Percentiles rank a stretch among this genome's conserved stretches.
Evolutionary conservation across 2,888 invertebrate species (phyloP).

Genomic region (Ypsolopha sequella): DNA sequence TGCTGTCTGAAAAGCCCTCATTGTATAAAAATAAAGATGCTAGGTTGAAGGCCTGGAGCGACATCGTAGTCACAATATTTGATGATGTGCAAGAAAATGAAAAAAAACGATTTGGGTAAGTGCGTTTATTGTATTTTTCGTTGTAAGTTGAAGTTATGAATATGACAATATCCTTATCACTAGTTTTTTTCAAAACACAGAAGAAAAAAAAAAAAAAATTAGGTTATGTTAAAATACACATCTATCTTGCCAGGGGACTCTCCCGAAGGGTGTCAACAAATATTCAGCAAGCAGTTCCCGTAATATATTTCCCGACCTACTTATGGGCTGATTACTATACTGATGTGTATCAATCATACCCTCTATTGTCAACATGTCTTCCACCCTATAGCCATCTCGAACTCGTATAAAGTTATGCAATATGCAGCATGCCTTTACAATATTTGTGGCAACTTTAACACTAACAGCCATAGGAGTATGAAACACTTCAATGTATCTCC

Average conservation of each 20-base stretch:
- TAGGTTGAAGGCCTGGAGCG: neutral
- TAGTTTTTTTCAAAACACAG: neutral
- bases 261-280: slow-evolving; percentile 1
- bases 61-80: slow-evolving; percentile 1
- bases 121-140: neutral
- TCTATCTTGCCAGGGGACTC: slow-evolving; percentile 3
- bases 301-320: neutral
- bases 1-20: neutral
- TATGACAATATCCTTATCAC: neutral
- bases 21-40: slow-evolving; percentile 4
- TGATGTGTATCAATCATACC: neutral
- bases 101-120: slow-evolving; percentile 1
- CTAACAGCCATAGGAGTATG: neutral
- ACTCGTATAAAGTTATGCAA: slow-evolving; percentile 5
- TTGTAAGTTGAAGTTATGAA: neutral
- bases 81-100: neutral
- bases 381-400: slow-evolving; percentile 3
- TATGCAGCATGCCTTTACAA: slow-evolving; percentile 1
- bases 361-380: neutral
- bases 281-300: slow-evolving; percentile 2
- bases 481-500: slow-evolving; percentile 5
- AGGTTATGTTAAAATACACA: neutral
- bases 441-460: too few relatives aligned
- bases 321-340: too few relatives aligned
- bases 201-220: too few relatives aligned